Conservation (phyloP, 2,797 vertebrate genomes). For the Gastrophryne carolinensis region DNA sequence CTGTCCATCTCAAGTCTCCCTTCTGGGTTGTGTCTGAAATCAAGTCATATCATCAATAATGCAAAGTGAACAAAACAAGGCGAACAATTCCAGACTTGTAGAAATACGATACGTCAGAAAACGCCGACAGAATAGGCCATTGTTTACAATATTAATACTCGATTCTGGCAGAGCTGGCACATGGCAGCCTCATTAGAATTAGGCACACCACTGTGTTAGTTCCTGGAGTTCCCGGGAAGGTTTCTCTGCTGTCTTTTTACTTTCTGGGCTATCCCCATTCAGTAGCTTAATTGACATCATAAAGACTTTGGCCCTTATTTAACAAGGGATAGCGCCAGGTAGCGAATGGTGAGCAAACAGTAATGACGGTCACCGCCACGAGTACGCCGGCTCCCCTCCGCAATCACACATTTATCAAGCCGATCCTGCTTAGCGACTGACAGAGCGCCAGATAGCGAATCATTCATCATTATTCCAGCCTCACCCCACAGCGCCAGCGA, state of each 20-base stretch:
- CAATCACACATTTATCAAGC: too few relatives aligned
- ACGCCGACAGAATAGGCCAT: slow-evolving; percentile 39
- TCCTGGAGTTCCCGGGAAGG: too few relatives aligned
- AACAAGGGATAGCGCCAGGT: too few relatives aligned
- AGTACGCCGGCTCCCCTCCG: too few relatives aligned
- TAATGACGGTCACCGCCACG: too few relatives aligned
- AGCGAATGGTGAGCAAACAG: too few relatives aligned
- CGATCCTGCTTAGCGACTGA: too few relatives aligned
- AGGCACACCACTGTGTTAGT: background rate
- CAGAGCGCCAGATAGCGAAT: too few relatives aligned
- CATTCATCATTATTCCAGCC: too few relatives aligned
- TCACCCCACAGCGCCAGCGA: too few relatives aligned
- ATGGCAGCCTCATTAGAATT: slow-evolving; percentile 1
- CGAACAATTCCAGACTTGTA: slow-evolving; percentile 44
- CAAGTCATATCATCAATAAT: slow-evolving; percentile 34
- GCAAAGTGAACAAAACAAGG: slow-evolving; percentile 31
- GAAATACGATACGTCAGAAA: slow-evolving; percentile 46
- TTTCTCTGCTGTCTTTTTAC: background rate
- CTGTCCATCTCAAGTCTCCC: background rate
- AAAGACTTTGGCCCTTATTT: too few relatives aligned
- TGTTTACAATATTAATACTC: slow-evolving; percentile 25
- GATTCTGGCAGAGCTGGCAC: slow-evolving; percentile 24
- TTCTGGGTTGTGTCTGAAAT: slow-evolving; percentile 5
- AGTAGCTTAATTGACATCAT: background rate
- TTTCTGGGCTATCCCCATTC: background rate